Conservation (phyloP, 2,888 invertebrate species). For the Metopia argyrocephala region DNA sequence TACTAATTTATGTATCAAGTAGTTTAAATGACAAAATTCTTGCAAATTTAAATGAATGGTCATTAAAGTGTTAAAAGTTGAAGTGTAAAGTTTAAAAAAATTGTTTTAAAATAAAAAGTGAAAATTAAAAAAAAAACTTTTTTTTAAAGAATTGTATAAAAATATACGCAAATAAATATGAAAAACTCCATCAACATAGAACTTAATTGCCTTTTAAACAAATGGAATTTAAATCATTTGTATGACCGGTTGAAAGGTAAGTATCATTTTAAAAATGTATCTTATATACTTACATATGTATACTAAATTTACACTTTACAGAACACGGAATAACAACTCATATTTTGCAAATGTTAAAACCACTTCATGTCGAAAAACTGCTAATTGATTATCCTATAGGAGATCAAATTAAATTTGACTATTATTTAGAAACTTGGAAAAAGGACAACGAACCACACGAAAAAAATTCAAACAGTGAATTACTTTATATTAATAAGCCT, state of each 20-base stretch:
- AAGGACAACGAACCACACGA: neutral
- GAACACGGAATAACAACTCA: neutral
- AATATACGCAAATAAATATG: neutral
- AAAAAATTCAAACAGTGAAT: too few relatives aligned
- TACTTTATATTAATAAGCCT: too few relatives aligned
- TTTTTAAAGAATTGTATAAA: slow-evolving; percentile 2
- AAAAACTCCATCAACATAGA: slow-evolving; percentile 3
- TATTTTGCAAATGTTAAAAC: neutral
- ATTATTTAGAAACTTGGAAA: slow-evolving; percentile 6
- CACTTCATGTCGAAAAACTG: neutral
- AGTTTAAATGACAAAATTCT: too few relatives aligned
- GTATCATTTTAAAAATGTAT: too few relatives aligned
- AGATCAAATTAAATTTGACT: slow-evolving; percentile 1
- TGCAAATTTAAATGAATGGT: too few relatives aligned
- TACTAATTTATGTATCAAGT: too few relatives aligned
- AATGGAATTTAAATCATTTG: too few relatives aligned
- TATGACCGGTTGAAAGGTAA: slow-evolving; percentile 6
- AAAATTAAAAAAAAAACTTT: too few relatives aligned
- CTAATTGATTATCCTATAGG: neutral
- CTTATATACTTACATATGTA: neutral
- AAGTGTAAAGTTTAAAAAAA: too few relatives aligned
- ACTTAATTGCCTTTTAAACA: neutral
- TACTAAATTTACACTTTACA: neutral
- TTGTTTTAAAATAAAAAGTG: too few relatives aligned
- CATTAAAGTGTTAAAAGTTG: too few relatives aligned